phyloP scores from a whole-genome alignment of 2,797 vertebrate genomes.

The Falco berigora region DNA sequence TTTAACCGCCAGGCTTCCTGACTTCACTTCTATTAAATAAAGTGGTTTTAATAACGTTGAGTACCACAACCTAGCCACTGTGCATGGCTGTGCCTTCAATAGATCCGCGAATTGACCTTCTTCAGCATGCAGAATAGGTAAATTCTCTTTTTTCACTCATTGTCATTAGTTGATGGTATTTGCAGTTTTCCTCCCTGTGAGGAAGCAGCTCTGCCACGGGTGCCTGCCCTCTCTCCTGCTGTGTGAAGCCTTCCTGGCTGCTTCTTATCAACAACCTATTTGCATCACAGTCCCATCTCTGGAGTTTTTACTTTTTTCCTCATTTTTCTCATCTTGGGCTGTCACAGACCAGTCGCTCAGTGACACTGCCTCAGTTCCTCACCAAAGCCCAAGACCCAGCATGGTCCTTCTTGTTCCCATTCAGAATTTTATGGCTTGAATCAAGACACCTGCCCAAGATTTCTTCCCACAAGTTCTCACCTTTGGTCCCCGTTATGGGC shows the following conservation, averaged over 20 bases:
- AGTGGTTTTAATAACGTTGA: neutral
- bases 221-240: neutral
- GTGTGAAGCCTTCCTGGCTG: rapidly evolving
- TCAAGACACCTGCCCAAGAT: neutral
- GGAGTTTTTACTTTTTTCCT: neutral
- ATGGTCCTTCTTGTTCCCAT: neutral
- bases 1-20: neutral
- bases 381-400: neutral
- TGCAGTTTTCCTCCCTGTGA: neutral
- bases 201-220: neutral
- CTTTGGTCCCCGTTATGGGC: neutral
- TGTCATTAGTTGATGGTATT: neutral
- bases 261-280: neutral
- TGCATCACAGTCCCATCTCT: neutral
- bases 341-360: rapidly evolving
- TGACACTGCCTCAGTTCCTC: neutral
- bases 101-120: neutral
- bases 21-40: neutral
- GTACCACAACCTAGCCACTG: neutral
- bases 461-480: neutral
- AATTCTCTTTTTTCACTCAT: neutral
- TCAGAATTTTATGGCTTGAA: neutral
- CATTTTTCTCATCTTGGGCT: neutral
- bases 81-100: neutral
- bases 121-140: rapidly evolving